Evolutionary conservation across 2,113 vertebrate species (phyloP).

Genomic region (Salminus brasiliensis): DNA sequence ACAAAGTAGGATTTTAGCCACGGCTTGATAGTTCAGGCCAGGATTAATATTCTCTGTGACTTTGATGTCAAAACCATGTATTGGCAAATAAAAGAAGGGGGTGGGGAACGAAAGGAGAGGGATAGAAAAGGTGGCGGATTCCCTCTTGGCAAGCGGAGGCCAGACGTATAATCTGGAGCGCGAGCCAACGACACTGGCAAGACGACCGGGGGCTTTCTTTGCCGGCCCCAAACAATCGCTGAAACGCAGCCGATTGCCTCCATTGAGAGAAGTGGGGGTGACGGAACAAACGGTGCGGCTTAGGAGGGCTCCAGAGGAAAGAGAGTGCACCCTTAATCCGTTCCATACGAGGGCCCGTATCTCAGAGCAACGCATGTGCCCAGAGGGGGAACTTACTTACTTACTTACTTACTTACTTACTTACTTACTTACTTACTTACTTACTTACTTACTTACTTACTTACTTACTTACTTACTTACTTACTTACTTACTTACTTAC

Average conservation of each 20-base stretch:
- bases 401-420: too few species aligned
- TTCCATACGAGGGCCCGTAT: slow-evolving; percentile 76
- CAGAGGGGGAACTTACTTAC: too few species aligned
- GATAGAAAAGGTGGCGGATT: slow-evolving; percentile 68
- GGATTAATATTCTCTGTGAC: slow-evolving; percentile 72
- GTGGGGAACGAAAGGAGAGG: slow-evolving; percentile 38
- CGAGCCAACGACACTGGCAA: slow-evolving; percentile 65
- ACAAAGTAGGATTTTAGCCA: slow-evolving; percentile 53
- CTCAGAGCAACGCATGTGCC: too few species aligned
- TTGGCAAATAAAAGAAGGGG: slow-evolving; percentile 57
- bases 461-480: too few species aligned
- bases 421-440: too few species aligned
- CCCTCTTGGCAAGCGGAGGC: slow-evolving; percentile 67
- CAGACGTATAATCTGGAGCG: slow-evolving; percentile 74
- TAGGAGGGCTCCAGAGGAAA: slow-evolving; percentile 71
- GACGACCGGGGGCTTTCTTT: slow-evolving; percentile 59
- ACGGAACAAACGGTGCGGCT: slow-evolving; percentile 53
- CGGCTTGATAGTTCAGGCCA: slow-evolving; percentile 58
- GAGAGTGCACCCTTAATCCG: slow-evolving; percentile 78
- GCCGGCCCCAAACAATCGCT: slow-evolving; percentile 74
- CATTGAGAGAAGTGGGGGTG: slow-evolving; percentile 51
- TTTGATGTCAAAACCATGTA: slow-evolving; percentile 74
- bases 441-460: too few species aligned
- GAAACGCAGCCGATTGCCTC: slow-evolving; percentile 72
- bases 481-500: too few species aligned